Conservation (phyloP, 2,113 vertebrate genomes). For the Hystrix brachyura region DNA sequence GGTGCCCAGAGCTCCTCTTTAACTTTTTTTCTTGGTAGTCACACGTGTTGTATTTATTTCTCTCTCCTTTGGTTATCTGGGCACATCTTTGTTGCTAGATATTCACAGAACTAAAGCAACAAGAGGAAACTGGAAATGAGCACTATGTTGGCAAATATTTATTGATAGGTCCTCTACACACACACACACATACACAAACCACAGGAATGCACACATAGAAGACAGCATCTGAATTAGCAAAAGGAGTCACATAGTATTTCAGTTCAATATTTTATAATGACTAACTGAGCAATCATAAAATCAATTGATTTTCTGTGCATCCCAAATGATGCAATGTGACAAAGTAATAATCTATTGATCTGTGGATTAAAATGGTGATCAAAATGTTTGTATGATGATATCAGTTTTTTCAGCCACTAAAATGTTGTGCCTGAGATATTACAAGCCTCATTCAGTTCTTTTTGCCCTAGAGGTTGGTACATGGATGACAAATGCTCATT, state of each 20-base stretch:
- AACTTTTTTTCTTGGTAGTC: background rate
- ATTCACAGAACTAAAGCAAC: background rate
- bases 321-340: background rate
- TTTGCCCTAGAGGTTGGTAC: background rate
- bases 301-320: conserved; percentile 64
- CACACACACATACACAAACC: background rate
- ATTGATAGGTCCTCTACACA: background rate
- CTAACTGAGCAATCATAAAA: conserved; percentile 51
- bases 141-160: background rate
- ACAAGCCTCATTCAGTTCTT: background rate
- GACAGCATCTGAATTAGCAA: conserved; percentile 42
- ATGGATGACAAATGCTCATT: background rate
- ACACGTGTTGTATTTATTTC: background rate
- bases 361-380: conserved; percentile 56
- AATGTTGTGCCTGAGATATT: background rate
- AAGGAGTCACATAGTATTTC: background rate
- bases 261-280: conserved; percentile 39
- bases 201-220: background rate
- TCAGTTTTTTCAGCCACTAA: conserved; percentile 34
- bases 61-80: background rate
- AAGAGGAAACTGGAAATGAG: background rate
- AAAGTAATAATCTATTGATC: conserved; percentile 72
- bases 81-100: background rate
- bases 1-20: background rate
- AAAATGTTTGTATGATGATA: conserved; percentile 24